A percentile compares a stretch with the other conserved stretches of the same genome.
phyloP scores from a whole-genome alignment of 53 echinoderm and acorn worm genomes.

The Henricia sp. region DNA sequence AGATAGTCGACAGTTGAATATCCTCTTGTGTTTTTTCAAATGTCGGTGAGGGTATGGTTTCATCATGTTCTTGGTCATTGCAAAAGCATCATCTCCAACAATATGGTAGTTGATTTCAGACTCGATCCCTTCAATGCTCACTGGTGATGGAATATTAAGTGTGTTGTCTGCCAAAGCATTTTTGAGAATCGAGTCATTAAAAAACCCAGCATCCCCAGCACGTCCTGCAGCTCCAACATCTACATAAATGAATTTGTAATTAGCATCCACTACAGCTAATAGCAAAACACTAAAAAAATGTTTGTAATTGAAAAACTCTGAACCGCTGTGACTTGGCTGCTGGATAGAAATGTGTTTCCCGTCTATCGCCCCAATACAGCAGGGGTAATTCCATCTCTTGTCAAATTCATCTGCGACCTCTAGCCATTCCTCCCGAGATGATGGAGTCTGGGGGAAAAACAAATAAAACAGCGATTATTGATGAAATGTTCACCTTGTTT shows the following conservation, averaged over 20 bases:
- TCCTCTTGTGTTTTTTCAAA: too few relatives aligned
- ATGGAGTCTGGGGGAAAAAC: too few relatives aligned
- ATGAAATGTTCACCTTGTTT: too few relatives aligned
- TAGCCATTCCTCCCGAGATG: conserved; percentile 57
- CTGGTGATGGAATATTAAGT: conserved; percentile 31
- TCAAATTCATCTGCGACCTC: conserved; percentile 46
- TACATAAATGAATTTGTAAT: too few relatives aligned
- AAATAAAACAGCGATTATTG: too few relatives aligned
- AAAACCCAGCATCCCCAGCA: too few relatives aligned
- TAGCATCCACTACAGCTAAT: conserved; percentile 52
- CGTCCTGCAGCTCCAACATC: too few relatives aligned
- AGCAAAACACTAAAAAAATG: conserved; percentile 47
- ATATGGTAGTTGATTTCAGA: not conserved
- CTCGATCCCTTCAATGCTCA: conserved; percentile 10
- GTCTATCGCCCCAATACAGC: conserved; percentile 62
- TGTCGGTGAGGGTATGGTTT: conserved; percentile 75
- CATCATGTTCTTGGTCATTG: conserved; percentile 61
- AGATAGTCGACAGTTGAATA: too few relatives aligned
- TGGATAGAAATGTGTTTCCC: conserved; percentile 55
- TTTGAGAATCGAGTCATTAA: conserved; percentile 29
- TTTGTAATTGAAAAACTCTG: conserved; percentile 51
- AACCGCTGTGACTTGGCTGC: conserved; percentile 37
- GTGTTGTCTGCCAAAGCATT: conserved; percentile 51
- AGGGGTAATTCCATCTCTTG: conserved; percentile 45
- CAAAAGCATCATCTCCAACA: conserved; percentile 60